These are phyloP conservation scores for Onychostoma macrolepis DNA, from an alignment of 2,113 vertebrate species.

Conservation along the genomic window DNA sequence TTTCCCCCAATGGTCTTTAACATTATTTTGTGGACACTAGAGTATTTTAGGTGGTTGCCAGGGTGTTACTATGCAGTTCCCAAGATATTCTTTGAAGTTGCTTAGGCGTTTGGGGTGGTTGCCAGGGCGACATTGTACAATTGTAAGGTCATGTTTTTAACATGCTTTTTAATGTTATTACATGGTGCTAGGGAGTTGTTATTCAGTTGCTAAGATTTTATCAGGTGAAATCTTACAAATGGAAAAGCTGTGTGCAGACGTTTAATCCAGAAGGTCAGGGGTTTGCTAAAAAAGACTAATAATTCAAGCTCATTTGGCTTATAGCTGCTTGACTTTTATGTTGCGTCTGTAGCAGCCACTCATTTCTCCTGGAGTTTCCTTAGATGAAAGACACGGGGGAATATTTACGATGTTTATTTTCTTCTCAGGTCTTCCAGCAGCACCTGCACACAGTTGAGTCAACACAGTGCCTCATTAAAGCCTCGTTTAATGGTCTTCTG, in stretches of 20 bases:
- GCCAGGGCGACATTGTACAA: not conserved
- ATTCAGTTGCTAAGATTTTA: not conserved
- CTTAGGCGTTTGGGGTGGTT: not conserved
- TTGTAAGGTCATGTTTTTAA: not conserved
- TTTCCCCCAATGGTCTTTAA: not conserved
- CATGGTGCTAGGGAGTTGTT: not conserved
- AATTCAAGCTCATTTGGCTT: not conserved
- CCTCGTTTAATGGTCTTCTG: not conserved
- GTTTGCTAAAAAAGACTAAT: not conserved
- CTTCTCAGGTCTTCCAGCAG: constrained; percentile 24
- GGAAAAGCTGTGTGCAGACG: not conserved
- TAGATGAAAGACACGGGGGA: constrained; percentile 11
- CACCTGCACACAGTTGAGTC: constrained; percentile 43
- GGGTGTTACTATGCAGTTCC: not conserved
- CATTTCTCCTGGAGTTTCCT: constrained; percentile 11
- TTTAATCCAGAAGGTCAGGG: not conserved
- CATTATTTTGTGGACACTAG: not conserved
- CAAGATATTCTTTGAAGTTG: not conserved
- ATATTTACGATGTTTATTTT: constrained; percentile 45
- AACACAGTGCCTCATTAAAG: not conserved
- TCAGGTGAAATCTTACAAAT: not conserved
- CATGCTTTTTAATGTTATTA: not conserved
- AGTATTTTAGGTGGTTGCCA: not conserved
- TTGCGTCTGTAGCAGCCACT: not conserved
- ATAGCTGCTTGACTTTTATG: not conserved